Evolutionary conservation across 64 coral and sea anemone genomes (phyloP).

Genomic region (Dendronephthya gigantea): DNA sequence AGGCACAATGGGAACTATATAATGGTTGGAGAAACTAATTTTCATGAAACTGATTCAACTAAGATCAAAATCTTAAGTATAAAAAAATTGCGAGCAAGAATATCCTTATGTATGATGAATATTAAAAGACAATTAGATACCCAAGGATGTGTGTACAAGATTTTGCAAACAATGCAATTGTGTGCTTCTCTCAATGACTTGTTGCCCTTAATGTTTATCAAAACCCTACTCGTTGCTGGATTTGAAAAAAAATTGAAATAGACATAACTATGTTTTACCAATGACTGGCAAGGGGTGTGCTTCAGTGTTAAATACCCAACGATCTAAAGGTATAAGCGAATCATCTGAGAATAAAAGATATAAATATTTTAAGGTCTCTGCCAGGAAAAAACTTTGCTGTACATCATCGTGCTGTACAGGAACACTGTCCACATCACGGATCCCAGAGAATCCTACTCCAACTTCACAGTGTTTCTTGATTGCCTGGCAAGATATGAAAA

Average conservation of each 20-base stretch:
- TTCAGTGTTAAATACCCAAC: constrained; percentile 90
- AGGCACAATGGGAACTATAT: too few relatives aligned
- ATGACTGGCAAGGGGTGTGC: constrained; percentile 85
- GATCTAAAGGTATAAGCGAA: constrained; percentile 62
- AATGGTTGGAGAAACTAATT: too few relatives aligned
- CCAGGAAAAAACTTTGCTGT: constrained; percentile 97
- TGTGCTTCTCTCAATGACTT: too few relatives aligned
- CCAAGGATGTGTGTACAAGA: too few relatives aligned
- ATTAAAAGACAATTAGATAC: too few relatives aligned
- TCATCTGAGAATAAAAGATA: constrained; percentile 98
- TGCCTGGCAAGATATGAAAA: constrained; percentile 35
- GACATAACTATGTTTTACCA: constrained; percentile 32
- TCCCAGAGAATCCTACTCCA: constrained; percentile 64
- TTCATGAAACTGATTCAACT: too few relatives aligned
- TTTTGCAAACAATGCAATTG: too few relatives aligned
- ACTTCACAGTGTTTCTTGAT: constrained; percentile 77
- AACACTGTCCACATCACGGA: constrained; percentile 52
- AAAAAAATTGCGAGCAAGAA: too few relatives aligned
- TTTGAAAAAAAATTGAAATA: neutral
- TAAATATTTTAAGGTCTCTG: constrained; percentile 91
- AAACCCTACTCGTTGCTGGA: neutral
- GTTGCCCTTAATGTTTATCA: neutral
- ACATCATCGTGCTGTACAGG: constrained; percentile 67
- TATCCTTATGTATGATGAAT: too few relatives aligned
- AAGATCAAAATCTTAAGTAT: too few relatives aligned